Base-by-base conservation (phyloP, 2,888 invertebrate species). In the Amblyjoppa proteus region DNA sequence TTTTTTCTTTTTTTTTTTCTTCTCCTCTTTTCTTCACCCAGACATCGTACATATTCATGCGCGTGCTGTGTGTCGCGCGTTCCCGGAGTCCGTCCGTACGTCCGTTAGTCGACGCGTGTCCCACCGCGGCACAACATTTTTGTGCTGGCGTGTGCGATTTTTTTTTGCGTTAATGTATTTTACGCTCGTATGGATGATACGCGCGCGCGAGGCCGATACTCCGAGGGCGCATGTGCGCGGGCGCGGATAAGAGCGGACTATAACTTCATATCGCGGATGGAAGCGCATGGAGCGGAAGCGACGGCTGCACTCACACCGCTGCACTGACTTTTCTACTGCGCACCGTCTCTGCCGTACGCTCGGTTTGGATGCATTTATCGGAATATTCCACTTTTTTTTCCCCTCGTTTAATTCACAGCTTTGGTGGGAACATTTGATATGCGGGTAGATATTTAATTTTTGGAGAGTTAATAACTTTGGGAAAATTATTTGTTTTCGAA, bases 1-100 rank as follows among this genome's bases (percentile, higher is more conserved):
- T 84, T 87, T 84, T 90, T 90, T 90, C n/a, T 90, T 90, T 89
- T 76, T 49, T 81, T 69, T 81, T 80, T 82, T 81, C 86, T 87
- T 87, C 87, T 78, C 76, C 83, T 87, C 85, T 90, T 90, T 90
- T 90, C 90, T 89, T 88, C 89, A 76, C 70, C 83, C 92, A 90
- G 91, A 90, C 92, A 91, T 93, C 90, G 90, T 93, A 92, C 92
- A 93, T 93, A 93, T 93, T 93, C 92, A 92, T 93, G 91, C 90
- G 90, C 91, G 91, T 91, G 90, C 91, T 88, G 88, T 91, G 90
- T 89, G 91, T 91, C 91, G 90, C 79, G 80, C 71, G 76, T 77
- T 81, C 41, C 71, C 64, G 69, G 80, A 84, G 64, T 83, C 49
- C 73, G 88, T 84, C 84, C 82, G 83, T 83, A 68, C 80, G 56